Percentiles rank a stretch among this genome's conserved stretches.
These are phyloP conservation scores for Brachionus rotundiformis DNA, from an alignment of 1,140 invertebrate species.

Conservation along the genomic window DNA sequence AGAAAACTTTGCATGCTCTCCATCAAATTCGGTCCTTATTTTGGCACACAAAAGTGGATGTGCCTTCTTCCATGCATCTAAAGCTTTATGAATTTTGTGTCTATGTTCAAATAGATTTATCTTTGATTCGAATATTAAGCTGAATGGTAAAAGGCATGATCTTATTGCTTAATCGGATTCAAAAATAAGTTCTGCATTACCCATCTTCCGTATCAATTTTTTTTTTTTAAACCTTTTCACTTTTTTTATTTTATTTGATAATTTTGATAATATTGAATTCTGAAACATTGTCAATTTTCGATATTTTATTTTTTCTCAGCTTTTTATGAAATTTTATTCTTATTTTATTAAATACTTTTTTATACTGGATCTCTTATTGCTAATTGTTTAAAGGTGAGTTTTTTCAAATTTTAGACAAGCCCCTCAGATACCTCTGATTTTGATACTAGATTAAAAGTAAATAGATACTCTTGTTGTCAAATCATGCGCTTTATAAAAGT, in stretches of 20 bases:
- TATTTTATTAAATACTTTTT: too few species aligned
- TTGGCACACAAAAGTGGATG: slow-evolving; percentile 35
- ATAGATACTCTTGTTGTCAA: neutral
- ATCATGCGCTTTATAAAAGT: neutral
- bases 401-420: neutral
- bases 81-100: slow-evolving; percentile 5
- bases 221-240: neutral
- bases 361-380: neutral
- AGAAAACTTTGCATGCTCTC: neutral
- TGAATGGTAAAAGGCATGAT: neutral
- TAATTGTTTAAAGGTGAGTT: neutral
- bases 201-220: neutral
- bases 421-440: too few species aligned
- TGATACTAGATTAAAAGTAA: neutral
- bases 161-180: neutral
- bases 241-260: neutral
- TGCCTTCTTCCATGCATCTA: neutral
- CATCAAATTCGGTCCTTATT: neutral
- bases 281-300: neutral
- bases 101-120: neutral
- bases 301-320: neutral
- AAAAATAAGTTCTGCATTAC: neutral
- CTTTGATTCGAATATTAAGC: neutral
- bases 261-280: neutral
- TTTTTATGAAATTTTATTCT: too few species aligned